A percentile compares a stretch with the other conserved stretches of the same genome.
phyloP scores from a whole-genome alignment of 2,113 vertebrate species.

The Festucalex cinctus region DNA sequence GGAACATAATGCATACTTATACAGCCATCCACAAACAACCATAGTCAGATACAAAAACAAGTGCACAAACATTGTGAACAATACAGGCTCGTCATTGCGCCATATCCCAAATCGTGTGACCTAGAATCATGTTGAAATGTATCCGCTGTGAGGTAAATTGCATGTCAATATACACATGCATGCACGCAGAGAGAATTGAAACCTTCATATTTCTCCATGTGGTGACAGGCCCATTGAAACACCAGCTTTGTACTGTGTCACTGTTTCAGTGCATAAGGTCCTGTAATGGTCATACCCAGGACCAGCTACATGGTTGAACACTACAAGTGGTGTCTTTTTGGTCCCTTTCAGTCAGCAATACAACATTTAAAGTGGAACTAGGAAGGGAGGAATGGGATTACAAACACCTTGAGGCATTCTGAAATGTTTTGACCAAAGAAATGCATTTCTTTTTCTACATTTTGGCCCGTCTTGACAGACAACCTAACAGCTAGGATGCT shows the following conservation, averaged over 20 bases:
- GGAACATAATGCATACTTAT: conserved; percentile 34
- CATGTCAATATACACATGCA: conserved; percentile 12
- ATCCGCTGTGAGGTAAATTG: not conserved
- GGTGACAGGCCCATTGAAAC: conserved; percentile 21
- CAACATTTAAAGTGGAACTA: conserved; percentile 8
- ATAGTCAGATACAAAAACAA: conserved; percentile 52
- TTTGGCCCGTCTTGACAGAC: not conserved
- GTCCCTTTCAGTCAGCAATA: conserved; percentile 7
- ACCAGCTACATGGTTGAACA: conserved; percentile 25
- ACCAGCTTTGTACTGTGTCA: conserved; percentile 21
- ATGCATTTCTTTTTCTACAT: not conserved
- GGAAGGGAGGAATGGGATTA: conserved; percentile 13
- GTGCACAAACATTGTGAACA: conserved; percentile 50
- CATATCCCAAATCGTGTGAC: conserved; percentile 21
- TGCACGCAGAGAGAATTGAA: conserved; percentile 25
- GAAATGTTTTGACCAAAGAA: not conserved
- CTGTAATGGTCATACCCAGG: conserved; percentile 5
- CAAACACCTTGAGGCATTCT: conserved; percentile 13
- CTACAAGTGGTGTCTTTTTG: conserved; percentile 11
- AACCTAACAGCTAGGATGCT: not conserved
- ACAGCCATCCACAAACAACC: conserved; percentile 39
- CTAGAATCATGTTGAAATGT: conserved; percentile 6
- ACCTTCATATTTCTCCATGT: conserved; percentile 46
- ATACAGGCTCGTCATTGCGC: conserved; percentile 28
- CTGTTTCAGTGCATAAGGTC: conserved; percentile 46